A percentile compares a stretch with the other conserved stretches of the same genome.
These are phyloP conservation scores for Protophormia terraenovae DNA, from an alignment of 2,888 invertebrate species.

Conservation along the genomic window DNA sequence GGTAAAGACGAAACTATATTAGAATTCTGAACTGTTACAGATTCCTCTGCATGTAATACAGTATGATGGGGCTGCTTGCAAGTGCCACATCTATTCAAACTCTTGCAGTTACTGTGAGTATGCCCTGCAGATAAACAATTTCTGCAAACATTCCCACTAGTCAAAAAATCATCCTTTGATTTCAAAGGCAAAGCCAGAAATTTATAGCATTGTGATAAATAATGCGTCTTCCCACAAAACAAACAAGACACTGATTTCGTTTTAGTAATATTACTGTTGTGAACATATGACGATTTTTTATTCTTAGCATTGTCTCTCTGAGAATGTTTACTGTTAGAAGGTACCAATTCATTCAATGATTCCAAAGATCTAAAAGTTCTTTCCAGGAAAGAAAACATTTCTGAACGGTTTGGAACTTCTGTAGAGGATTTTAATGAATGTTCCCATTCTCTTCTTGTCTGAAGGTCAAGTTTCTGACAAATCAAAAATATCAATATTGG, in stretches of 20 bases:
- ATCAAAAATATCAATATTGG: background rate
- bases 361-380: slow-evolving; percentile 5
- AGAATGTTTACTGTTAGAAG: background rate
- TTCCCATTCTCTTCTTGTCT: background rate
- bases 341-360: background rate
- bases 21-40: background rate
- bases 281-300: background rate
- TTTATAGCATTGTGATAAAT: background rate
- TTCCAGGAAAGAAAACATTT: slow-evolving; percentile 11
- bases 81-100: background rate
- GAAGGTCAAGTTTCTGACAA: background rate
- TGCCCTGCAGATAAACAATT: background rate
- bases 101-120: background rate
- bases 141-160: background rate
- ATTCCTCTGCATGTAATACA: background rate
- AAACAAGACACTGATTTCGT: background rate
- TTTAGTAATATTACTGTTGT: background rate
- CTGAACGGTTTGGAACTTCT: background rate
- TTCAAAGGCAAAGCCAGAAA: background rate
- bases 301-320: background rate
- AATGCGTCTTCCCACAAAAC: background rate
- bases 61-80: slow-evolving; percentile 23
- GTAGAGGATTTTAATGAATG: background rate
- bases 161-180: background rate
- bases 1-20: background rate